A percentile compares a stretch with the other conserved stretches of the same genome.
Evolutionary conservation across 2,888 invertebrate genomes (phyloP).

Genomic region (Cerastis leucographa): DNA sequence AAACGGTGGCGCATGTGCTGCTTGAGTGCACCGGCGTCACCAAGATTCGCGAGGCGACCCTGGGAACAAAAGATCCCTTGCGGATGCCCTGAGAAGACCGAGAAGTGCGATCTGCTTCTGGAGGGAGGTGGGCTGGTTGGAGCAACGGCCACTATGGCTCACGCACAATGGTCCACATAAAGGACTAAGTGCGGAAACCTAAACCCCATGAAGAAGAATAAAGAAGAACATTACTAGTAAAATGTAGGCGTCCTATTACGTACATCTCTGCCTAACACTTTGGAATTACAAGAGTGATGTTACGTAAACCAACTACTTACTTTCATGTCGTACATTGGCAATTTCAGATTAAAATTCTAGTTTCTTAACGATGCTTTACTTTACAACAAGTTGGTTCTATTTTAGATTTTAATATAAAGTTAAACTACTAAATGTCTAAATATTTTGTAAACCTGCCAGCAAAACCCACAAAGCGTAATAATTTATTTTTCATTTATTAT

Average conservation of each 20-base stretch:
- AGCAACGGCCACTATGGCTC: no score
- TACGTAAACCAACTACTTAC: not conserved
- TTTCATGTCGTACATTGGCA: no score
- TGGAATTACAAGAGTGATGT: not conserved
- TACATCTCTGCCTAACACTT: not conserved
- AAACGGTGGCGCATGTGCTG: no score
- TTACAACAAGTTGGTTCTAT: not conserved
- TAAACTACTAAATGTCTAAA: not conserved
- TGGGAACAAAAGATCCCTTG: no score
- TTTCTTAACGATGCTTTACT: not conserved
- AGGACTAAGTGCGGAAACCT: no score
- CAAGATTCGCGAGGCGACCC: no score
- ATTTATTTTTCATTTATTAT: not conserved
- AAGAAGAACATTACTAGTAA: not conserved
- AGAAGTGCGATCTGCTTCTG: no score
- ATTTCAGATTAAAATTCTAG: not conserved
- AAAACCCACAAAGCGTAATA: not conserved
- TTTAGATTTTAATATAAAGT: not conserved
- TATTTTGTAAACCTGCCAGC: not conserved
- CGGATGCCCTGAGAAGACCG: no score
- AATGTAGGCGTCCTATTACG: not conserved
- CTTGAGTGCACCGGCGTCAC: no score
- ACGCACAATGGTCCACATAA: no score
- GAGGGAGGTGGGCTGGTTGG: no score
- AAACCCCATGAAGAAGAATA: no score